phyloP scores from a whole-genome alignment of 2,113 vertebrate species.

The Tenebrosternarchus preto region DNA sequence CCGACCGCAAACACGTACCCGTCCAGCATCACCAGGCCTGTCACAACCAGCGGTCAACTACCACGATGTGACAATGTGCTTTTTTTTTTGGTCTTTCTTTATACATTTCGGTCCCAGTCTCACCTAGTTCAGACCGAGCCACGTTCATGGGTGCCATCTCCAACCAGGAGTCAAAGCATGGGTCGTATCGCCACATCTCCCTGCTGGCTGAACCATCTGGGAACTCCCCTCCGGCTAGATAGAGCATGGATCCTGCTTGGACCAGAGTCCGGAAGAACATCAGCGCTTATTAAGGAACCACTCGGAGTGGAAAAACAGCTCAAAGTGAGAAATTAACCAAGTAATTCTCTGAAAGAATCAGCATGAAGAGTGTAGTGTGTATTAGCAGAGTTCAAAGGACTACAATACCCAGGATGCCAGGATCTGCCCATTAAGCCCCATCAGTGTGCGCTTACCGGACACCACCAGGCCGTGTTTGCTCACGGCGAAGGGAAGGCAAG shows the following conservation, averaged over 20 bases:
- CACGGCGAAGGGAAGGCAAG: conserved; percentile 79
- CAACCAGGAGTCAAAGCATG: conserved; percentile 79
- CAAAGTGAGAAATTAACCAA: not conserved
- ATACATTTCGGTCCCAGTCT: not conserved
- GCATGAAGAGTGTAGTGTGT: not conserved
- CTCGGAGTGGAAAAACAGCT: not conserved
- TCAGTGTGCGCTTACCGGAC: conserved; percentile 66
- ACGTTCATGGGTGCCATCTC: conserved; percentile 82
- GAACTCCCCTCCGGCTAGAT: conserved; percentile 79
- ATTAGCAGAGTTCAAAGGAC: not conserved
- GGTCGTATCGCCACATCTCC: conserved; percentile 82
- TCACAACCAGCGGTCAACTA: not conserved
- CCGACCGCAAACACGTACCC: conserved; percentile 80
- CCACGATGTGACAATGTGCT: not conserved
- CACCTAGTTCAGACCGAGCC: conserved; percentile 78
- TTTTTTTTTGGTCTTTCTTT: not conserved
- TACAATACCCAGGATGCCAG: not conserved
- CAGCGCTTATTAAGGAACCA: not conserved
- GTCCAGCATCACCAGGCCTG: conserved; percentile 79
- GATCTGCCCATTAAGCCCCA: not conserved
- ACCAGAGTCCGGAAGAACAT: conserved; percentile 8
- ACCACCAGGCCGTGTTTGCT: conserved; percentile 81
- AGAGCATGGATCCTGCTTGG: conserved; percentile 72
- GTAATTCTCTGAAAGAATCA: not conserved
- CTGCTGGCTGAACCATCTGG: conserved; percentile 80